Base-by-base conservation (phyloP, 2,113 vertebrate genomes). In the Nyctereutes procyonoides region DNA sequence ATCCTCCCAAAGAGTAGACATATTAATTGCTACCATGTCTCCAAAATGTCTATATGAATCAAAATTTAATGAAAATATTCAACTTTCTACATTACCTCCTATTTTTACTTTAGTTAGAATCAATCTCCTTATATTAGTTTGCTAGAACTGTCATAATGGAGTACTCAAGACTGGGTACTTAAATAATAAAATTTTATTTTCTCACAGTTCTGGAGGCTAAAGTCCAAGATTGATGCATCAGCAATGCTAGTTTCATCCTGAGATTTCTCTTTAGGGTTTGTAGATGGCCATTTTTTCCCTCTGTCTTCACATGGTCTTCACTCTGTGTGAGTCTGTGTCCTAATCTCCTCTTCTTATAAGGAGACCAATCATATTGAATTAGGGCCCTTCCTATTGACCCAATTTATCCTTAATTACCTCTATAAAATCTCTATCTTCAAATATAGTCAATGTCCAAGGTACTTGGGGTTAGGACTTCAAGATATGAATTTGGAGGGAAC, bases 21-120 rank as follows among this genome's bases (percentile, higher is more conserved):
- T 67, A 53, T 58, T 5, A 79, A 16, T 91, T 88, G 65, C 32
- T 71, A 91, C 7, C 4, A 53, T 55, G 9, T 65, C 55, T 93
- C 26, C 58, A 90, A 93, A 82, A 67, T 56, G 10, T 38, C 30
- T 67, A 8, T 60, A 56, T 53, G 7, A 2, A 51, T 77, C 5
- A 77, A 95, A 93, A 87, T 69, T 87, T 92, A 60, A 69, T 96
- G 51, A 88, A 90, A 94, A 92, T 38, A 85, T 94, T 80, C 20
- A 84, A 60, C 19, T 74, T 12, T 87, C 15, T 71, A 69, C 28
- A 60, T 82, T 62, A 43, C 87, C 8, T 81, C 15, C 30, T 26
- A 53, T 51, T 84, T 77, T 80, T 8, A 20, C 13, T 17, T 83
- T 17, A 92, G 55, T 53, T 88, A 79, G 22, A 90, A 80, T 51